phyloP scores from a whole-genome alignment of 2,113 vertebrate species.

The Ictalurus punctatus region DNA sequence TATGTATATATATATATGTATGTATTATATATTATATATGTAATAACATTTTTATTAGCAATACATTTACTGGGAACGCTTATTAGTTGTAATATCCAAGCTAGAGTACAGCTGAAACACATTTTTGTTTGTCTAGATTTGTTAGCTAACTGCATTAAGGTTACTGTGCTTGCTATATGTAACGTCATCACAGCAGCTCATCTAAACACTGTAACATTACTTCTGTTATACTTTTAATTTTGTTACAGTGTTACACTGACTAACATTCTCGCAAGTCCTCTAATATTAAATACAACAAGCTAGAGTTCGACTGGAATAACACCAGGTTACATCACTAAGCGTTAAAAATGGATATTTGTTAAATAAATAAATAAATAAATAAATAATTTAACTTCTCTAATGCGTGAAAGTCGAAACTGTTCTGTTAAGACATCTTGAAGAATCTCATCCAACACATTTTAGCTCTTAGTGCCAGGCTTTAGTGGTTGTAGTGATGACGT shows the following conservation, averaged over 20 bases:
- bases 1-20: too few relatives aligned
- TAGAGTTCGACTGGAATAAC: neutral
- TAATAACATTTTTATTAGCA: neutral
- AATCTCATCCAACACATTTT: too few relatives aligned
- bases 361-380: too few relatives aligned
- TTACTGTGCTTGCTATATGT: neutral
- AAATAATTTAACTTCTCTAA: neutral
- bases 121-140: neutral
- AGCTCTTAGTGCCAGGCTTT: neutral
- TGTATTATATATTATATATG: too few relatives aligned
- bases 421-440: neutral
- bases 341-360: neutral
- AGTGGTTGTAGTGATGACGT: conserved; percentile 45
- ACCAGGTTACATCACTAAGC: neutral
- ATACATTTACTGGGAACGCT: neutral
- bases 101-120: neutral
- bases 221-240: too few relatives aligned
- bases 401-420: neutral
- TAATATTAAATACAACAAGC: neutral
- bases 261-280: neutral
- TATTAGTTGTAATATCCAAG: neutral
- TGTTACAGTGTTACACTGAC: neutral
- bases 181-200: neutral
- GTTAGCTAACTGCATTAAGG: neutral
- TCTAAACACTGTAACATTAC: neutral